Evolutionary conservation across 2,797 vertebrate genomes (phyloP).

Genomic region (Gorsachius magnificus): DNA sequence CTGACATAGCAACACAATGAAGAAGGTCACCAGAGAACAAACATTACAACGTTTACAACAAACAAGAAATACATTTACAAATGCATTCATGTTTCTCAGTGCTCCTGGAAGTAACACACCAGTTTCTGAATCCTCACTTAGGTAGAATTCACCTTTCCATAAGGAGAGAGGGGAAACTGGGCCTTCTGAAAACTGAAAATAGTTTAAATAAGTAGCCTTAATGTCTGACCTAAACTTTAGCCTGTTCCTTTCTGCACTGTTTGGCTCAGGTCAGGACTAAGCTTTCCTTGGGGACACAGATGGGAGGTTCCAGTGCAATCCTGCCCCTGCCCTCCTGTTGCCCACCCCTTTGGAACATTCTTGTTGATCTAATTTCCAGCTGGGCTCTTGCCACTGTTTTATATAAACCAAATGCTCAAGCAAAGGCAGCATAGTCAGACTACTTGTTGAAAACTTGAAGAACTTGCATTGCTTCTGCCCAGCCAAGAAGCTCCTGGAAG

Average conservation of each 20-base stretch:
- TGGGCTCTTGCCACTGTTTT: conserved; percentile 28
- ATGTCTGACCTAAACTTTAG: background rate
- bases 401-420: conserved; percentile 44
- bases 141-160: background rate
- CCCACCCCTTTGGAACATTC: background rate
- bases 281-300: background rate
- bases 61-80: background rate
- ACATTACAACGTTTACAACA: background rate
- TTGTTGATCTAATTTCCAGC: background rate
- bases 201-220: background rate
- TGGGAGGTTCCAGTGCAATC: conserved; percentile 25
- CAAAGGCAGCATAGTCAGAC: background rate
- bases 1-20: background rate
- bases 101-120: background rate
- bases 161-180: background rate
- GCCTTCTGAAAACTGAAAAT: background rate
- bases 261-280: background rate
- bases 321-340: conserved; percentile 12
- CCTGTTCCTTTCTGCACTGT: background rate
- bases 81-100: background rate
- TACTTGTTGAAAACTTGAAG: background rate
- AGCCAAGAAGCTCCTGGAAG: background rate
- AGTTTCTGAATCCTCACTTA: background rate
- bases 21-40: background rate
- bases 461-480: background rate